A percentile compares a stretch with the other conserved stretches of the same genome.
phyloP scores from a whole-genome alignment of 2,888 invertebrate genomes.

The Tolmerus cingulatus region DNA sequence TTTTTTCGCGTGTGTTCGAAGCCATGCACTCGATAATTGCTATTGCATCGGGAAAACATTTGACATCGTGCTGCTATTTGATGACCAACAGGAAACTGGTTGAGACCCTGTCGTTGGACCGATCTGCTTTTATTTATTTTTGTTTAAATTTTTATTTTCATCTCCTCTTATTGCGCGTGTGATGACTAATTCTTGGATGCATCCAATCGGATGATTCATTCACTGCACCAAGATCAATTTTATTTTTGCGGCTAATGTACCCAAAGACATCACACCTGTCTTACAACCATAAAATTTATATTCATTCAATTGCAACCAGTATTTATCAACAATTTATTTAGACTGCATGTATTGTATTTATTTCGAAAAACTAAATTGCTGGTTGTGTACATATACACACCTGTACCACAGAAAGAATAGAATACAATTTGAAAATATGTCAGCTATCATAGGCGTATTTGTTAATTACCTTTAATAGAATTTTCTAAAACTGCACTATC shows the following conservation, averaged over 20 bases:
- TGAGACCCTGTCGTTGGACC: background rate
- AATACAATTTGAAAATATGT: too few relatives aligned
- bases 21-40: constrained; percentile 40
- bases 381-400: too few relatives aligned
- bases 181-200: constrained; percentile 20
- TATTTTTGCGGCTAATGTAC: background rate
- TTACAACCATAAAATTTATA: background rate
- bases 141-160: background rate
- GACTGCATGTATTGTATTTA: too few relatives aligned
- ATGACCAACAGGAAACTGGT: background rate
- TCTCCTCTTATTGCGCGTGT: background rate
- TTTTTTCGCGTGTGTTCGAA: constrained; percentile 3
- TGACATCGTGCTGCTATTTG: constrained; percentile 4
- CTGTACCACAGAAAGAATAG: too few relatives aligned
- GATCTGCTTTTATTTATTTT: background rate
- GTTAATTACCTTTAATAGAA: too few relatives aligned
- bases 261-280: background rate
- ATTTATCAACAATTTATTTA: too few relatives aligned
- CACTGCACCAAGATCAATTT: background rate
- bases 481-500: too few relatives aligned
- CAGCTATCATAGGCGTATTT: too few relatives aligned
- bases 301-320: background rate
- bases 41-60: constrained; percentile 23
- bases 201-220: background rate
- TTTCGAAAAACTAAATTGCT: too few relatives aligned